Conservation (phyloP, 2,888 invertebrate species). For the Orthosia gracilis region DNA sequence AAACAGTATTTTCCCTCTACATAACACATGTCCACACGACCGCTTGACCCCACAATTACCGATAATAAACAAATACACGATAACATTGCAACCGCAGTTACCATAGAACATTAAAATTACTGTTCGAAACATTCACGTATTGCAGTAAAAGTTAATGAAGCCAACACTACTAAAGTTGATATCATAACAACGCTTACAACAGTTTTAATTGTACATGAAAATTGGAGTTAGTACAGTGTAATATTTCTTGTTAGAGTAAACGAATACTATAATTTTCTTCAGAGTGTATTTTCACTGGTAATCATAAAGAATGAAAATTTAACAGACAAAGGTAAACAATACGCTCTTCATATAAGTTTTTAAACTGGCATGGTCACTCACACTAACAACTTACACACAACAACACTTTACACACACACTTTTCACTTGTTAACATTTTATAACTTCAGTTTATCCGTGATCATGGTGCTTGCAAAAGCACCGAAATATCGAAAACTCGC, state of each 20-base stretch:
- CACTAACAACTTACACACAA: too few relatives aligned
- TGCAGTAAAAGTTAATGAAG: conserved; percentile 48
- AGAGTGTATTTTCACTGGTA: background rate
- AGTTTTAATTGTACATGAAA: conserved; percentile 24
- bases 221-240: conserved; percentile 16
- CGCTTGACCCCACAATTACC: conserved; percentile 10
- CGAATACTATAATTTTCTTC: background rate
- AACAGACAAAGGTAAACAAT: background rate
- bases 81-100: conserved; percentile 16
- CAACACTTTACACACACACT: too few relatives aligned
- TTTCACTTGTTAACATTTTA: too few relatives aligned
- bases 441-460: too few relatives aligned
- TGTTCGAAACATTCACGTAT: conserved; percentile 16
- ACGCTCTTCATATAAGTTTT: too few relatives aligned
- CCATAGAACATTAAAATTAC: conserved; percentile 28
- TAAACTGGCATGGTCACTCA: too few relatives aligned
- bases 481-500: too few relatives aligned
- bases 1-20: conserved; percentile 5
- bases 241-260: background rate
- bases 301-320: background rate
- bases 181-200: conserved; percentile 1
- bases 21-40: conserved; percentile 15
- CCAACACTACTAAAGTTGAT: conserved; percentile 16
- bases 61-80: conserved; percentile 23
- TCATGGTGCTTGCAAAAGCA: too few relatives aligned